Evolutionary conservation across 92 coral and sea anemone genomes (phyloP).

Genomic region (Epizoanthus scotinus): DNA sequence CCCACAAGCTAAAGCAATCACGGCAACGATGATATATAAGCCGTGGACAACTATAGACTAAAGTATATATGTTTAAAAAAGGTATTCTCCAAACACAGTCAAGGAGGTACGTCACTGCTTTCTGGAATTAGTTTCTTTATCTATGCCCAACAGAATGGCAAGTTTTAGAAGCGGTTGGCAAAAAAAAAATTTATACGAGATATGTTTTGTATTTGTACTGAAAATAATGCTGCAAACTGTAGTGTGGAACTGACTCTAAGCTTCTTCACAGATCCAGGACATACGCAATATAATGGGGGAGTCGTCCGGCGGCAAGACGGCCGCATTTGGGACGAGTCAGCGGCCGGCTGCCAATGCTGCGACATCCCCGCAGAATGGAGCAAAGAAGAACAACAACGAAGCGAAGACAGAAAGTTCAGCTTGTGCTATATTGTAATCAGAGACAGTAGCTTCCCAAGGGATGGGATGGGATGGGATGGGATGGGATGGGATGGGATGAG

Average conservation of each 20-base stretch:
- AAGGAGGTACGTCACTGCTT: too few relatives aligned
- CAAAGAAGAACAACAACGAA: neutral
- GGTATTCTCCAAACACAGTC: too few relatives aligned
- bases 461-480: too few relatives aligned
- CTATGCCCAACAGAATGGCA: too few relatives aligned
- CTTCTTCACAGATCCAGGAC: slow-evolving; percentile 37
- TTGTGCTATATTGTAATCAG: slow-evolving; percentile 42
- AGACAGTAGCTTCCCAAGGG: neutral
- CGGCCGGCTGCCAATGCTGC: neutral
- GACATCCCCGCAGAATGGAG: neutral
- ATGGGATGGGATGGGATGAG: too few relatives aligned
- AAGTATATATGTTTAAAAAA: too few relatives aligned
- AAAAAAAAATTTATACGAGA: neutral
- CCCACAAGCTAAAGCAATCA: too few relatives aligned
- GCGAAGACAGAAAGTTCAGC: slow-evolving; percentile 41
- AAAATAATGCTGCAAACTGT: too few relatives aligned
- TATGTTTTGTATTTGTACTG: neutral
- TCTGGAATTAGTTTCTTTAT: too few relatives aligned
- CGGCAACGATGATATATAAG: too few relatives aligned
- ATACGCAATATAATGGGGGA: slow-evolving; percentile 53
- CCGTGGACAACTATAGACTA: too few relatives aligned
- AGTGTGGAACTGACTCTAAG: neutral
- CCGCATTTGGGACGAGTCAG: neutral
- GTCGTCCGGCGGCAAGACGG: slow-evolving; percentile 26
- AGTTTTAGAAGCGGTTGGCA: neutral